A percentile compares a stretch with the other conserved stretches of the same genome.
Conservation (phyloP, 2,113 vertebrate genomes). For the Cairina moschata region DNA sequence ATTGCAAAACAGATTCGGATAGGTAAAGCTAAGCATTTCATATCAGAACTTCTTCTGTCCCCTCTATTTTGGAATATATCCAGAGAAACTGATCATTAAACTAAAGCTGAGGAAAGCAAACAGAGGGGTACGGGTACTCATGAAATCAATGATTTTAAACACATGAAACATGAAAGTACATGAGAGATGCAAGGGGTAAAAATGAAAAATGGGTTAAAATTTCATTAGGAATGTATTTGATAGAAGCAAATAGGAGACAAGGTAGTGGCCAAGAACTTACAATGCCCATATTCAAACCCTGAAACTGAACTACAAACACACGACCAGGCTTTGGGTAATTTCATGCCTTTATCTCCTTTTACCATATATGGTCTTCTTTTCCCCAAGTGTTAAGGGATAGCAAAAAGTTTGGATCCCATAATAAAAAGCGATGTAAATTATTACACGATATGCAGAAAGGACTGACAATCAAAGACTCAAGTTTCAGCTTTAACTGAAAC, state of each 20-base stretch:
- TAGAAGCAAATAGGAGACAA: background rate
- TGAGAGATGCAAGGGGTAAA: background rate
- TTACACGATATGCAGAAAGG: background rate
- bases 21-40: background rate
- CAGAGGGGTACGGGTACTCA: background rate
- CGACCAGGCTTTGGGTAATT: background rate
- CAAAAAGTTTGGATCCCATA: background rate
- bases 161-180: background rate
- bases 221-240: background rate
- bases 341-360: background rate
- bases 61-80: background rate
- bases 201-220: background rate
- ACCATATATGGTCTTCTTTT: background rate
- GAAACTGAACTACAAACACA: background rate
- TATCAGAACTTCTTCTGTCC: background rate
- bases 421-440: background rate
- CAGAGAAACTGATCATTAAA: background rate
- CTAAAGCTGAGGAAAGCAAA: background rate
- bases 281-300: background rate
- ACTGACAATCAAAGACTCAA: background rate
- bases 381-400: background rate
- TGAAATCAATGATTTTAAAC: background rate
- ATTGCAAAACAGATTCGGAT: background rate
- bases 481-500: background rate
- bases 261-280: background rate